Evolutionary conservation across 2,888 invertebrate genomes (phyloP).

Genomic region (Eupeodes luniger): DNA sequence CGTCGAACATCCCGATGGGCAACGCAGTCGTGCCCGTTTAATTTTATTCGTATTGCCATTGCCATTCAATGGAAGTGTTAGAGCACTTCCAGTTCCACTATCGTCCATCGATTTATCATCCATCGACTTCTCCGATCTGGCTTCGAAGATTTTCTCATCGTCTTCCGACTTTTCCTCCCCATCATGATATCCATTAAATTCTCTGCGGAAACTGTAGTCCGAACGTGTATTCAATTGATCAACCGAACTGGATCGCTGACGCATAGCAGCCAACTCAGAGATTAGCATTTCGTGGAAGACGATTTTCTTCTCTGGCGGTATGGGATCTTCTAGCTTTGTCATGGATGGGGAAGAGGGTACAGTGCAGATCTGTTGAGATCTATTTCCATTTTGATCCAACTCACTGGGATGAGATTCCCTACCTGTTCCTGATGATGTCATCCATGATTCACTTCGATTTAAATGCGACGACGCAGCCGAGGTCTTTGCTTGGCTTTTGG

Average conservation of each 20-base stretch:
- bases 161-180: conserved; percentile 23
- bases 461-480: conserved; percentile 36
- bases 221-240: conserved; percentile 81
- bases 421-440: conserved; percentile 21
- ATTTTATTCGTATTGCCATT: conserved; percentile 38
- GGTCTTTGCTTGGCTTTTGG: conserved; percentile 56
- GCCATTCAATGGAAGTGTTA: conserved; percentile 59
- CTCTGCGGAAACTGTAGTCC: conserved; percentile 21
- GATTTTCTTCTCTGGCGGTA: conserved; percentile 82
- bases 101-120: conserved; percentile 67
- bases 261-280: conserved; percentile 89
- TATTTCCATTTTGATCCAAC: conserved; percentile 62
- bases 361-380: neutral
- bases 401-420: conserved; percentile 33
- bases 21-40: conserved; percentile 80
- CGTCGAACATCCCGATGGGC: conserved; percentile 83
- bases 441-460: conserved; percentile 61
- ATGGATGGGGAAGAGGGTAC: conserved; percentile 37
- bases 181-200: neutral
- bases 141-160: conserved; percentile 42
- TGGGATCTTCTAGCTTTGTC: conserved; percentile 77
- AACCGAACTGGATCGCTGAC: conserved; percentile 82
- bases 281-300: conserved; percentile 88
- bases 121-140: conserved; percentile 45
- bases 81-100: conserved; percentile 66